Evolutionary conservation across 2,797 vertebrate genomes (phyloP).

Genomic region (Trematomus bernacchii): DNA sequence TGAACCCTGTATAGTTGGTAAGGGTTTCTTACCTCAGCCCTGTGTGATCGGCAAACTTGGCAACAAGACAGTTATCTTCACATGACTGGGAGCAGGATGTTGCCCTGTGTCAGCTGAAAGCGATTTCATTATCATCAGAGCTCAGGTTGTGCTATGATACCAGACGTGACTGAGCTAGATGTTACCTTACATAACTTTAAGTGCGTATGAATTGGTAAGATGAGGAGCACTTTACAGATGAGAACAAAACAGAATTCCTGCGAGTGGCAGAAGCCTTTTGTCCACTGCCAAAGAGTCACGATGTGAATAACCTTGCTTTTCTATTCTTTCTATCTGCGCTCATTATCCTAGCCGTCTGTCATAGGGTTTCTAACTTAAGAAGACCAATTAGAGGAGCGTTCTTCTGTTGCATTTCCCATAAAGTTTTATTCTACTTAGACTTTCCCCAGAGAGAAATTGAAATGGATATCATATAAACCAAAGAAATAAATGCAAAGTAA

Average conservation of each 20-base stretch:
- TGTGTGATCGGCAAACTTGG: constrained; percentile 29
- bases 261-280: constrained; percentile 41
- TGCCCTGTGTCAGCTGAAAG: background rate
- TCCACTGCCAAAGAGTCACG: constrained; percentile 57
- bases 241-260: constrained; percentile 25
- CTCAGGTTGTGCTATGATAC: constrained; percentile 8
- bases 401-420: constrained; percentile 28
- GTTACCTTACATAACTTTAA: constrained; percentile 25
- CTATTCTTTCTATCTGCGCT: constrained; percentile 43
- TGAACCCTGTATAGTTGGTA: constrained; percentile 6
- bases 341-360: constrained; percentile 57
- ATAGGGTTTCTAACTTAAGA: constrained; percentile 54
- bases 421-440: constrained; percentile 20
- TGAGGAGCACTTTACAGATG: background rate
- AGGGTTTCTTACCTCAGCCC: background rate
- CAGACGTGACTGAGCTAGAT: constrained; percentile 18
- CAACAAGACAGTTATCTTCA: constrained; percentile 33
- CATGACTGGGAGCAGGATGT: constrained; percentile 5
- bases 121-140: constrained; percentile 28
- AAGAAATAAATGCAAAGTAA: constrained; percentile 23
- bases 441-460: constrained; percentile 8
- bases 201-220: constrained; percentile 22
- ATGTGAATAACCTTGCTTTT: constrained; percentile 23
- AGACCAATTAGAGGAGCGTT: constrained; percentile 50
- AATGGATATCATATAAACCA: constrained; percentile 5